Evolutionary conservation across 1,140 invertebrate genomes (phyloP), one percentile per base, ranked within the genome.

Genomic region (Camponotus pennsylvanicus): DNA sequence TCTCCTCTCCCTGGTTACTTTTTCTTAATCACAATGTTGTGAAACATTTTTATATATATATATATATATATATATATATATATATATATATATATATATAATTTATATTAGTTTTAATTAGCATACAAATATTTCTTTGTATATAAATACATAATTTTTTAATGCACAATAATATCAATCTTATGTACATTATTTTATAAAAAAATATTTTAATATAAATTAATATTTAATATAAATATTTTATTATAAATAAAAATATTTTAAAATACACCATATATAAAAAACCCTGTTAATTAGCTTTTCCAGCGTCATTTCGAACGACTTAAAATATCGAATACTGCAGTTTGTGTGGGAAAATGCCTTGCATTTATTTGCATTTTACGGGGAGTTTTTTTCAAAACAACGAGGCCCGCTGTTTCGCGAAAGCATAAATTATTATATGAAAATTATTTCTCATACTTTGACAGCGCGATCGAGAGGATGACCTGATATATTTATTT

Each of bases 401-500:
- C 3, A 3, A 13, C 18, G 40, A 2, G 42, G 1, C 5, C 13
- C 45, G n/a, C 6, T 27, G 15, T 1, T 21, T 59, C 37, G 45
- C 61, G 5, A 9, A 63, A 84, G 27, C 59, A 76, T 84, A 8
- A 21, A 27, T 37, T 76, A 55, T 52, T 45, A 21, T 18, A 37
- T 4, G 27, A 84, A 73, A 52, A 76, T 84, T 52, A 61, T 76
- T 75, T 52, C 59, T 84, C n/a, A 11, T 84, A 27, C 71, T 76
- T 63, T 21, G 27, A 76, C n/a, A 27, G 3, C 13, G 34, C 57
- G 82, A 88, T 88, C 63, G 69, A 89, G 88, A 89, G 76, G 77
- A 57, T 88, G 88, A 89, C 69, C 78, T 64, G 78, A 86, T 89
- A 78, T 89, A 89, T 86, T 86, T 89, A 89, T 89, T 78, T 78